Percentiles rank a stretch among this genome's conserved stretches.
Evolutionary conservation across 2,113 vertebrate species (phyloP).

Genomic region (Apteryx mantelli): DNA sequence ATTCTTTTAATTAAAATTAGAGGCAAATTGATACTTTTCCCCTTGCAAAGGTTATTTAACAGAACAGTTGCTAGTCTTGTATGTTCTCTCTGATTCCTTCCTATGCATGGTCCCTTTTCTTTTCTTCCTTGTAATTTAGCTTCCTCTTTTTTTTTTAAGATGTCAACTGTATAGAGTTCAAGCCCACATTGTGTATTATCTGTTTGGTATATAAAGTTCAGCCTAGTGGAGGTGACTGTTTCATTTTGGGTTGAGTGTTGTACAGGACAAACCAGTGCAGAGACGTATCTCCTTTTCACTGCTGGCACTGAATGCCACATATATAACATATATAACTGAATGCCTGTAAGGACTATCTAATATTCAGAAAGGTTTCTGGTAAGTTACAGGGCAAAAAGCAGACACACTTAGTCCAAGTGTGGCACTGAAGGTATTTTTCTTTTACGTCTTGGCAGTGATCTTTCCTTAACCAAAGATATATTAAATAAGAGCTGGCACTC

Average conservation of each 20-base stretch:
- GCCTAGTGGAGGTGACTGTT: not conserved
- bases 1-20: not conserved
- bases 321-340: no score
- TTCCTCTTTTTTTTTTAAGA: fast-evolving
- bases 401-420: not conserved
- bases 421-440: not conserved
- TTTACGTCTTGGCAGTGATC: not conserved
- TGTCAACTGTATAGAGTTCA: not conserved
- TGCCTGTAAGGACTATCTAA: not conserved
- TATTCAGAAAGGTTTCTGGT: not conserved
- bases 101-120: not conserved
- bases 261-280: not conserved
- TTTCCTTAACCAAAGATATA: not conserved
- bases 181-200: not conserved
- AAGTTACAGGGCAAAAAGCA: not conserved
- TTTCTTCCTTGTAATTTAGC: not conserved
- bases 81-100: not conserved
- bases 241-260: not conserved
- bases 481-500: not conserved
- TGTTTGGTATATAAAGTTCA: not conserved
- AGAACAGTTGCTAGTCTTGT: not conserved
- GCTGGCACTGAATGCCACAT: not conserved
- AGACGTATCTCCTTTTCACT: not conserved
- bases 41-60: not conserved
- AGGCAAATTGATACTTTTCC: not conserved